phyloP scores from a whole-genome alignment of 2,113 vertebrate species.

The Edolisoma coerulescens region DNA sequence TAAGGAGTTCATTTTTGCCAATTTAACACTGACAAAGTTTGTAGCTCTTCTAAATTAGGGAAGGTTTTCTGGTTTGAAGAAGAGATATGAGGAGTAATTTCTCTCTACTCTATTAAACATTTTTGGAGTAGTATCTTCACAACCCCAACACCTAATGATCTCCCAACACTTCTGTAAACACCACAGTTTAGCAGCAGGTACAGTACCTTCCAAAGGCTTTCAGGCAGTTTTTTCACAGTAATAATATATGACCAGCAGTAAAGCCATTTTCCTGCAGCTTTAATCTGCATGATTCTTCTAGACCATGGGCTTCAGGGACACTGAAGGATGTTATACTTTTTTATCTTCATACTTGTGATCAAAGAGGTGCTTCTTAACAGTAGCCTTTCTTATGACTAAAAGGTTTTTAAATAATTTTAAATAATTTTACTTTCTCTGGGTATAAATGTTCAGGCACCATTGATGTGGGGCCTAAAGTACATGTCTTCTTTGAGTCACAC shows the following conservation, averaged over 20 bases:
- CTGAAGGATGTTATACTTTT: neutral
- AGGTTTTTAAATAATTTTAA: accelerated
- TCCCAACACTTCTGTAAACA: neutral
- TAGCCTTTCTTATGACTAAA: neutral
- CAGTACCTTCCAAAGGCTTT: neutral
- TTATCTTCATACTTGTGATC: neutral
- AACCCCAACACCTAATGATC: neutral
- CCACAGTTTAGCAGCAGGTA: neutral
- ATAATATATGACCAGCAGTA: neutral
- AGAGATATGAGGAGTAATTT: neutral
- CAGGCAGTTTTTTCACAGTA: neutral
- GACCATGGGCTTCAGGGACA: neutral
- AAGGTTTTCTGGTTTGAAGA: neutral
- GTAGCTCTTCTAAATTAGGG: neutral
- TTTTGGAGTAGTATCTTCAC: neutral
- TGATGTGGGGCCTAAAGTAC: neutral
- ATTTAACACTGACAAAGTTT: neutral
- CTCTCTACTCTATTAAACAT: neutral
- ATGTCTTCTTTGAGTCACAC: neutral
- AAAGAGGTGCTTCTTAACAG: neutral
- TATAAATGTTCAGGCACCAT: neutral
- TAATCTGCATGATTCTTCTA: neutral
- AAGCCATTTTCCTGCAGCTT: neutral
- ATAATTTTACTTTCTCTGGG: neutral
- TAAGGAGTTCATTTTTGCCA: neutral